These are phyloP conservation scores for Limnephilus auricula DNA, from an alignment of 2,888 invertebrate species.

Conservation along the genomic window DNA sequence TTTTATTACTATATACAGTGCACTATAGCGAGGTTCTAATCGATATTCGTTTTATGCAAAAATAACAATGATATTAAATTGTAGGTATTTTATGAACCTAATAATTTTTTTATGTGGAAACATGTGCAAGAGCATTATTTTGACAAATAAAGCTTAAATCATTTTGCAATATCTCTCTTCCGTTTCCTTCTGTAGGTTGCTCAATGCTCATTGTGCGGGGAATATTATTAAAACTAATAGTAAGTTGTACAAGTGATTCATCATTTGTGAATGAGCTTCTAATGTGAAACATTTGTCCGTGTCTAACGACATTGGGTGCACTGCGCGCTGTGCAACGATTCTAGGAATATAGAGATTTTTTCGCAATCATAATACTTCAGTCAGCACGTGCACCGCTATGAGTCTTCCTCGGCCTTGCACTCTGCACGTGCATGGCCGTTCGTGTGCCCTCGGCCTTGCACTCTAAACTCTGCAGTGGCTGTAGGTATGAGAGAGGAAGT, in stretches of 20 bases:
- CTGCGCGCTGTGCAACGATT: background rate
- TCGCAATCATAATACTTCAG: background rate
- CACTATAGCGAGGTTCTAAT: too few species aligned
- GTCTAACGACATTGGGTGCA: slow-evolving; percentile 43
- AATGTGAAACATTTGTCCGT: slow-evolving; percentile 62
- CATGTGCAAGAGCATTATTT: background rate
- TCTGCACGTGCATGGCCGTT: background rate
- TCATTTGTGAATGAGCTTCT: slow-evolving; percentile 56
- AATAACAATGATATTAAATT: too few species aligned
- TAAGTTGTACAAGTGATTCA: slow-evolving; percentile 53
- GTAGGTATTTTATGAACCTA: too few species aligned
- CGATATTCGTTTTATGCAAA: too few species aligned
- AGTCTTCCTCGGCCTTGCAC: background rate
- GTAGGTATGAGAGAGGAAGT: background rate
- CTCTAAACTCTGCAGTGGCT: background rate
- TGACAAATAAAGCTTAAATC: background rate
- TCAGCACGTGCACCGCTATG: background rate
- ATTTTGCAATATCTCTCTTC: background rate
- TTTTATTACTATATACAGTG: background rate
- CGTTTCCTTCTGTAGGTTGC: background rate
- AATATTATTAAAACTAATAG: background rate
- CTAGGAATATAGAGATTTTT: background rate
- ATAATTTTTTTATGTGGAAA: background rate
- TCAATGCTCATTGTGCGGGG: background rate
- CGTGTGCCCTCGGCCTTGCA: background rate